phyloP scores from a whole-genome alignment of 1,140 invertebrate genomes.

The Formica exsecta region DNA sequence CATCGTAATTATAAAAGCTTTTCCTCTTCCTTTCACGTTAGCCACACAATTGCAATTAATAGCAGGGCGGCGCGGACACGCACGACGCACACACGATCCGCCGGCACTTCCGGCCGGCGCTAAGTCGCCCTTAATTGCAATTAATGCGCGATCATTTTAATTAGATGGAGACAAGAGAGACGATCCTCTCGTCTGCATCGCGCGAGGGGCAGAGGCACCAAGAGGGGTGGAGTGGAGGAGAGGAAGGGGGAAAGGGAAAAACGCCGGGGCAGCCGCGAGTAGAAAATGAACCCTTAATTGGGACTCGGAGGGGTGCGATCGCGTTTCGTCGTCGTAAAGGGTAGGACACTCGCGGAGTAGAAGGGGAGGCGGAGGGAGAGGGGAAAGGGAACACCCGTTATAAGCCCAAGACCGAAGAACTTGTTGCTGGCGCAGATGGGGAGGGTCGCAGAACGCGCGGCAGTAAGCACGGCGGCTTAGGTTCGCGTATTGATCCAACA shows the following conservation, averaged over 20 bases:
- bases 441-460: slow-evolving; percentile 51
- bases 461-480: slow-evolving; percentile 65
- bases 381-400: slow-evolving; percentile 65
- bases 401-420: slow-evolving; percentile 56
- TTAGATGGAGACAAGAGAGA: slow-evolving; percentile 56
- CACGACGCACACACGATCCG: slow-evolving; percentile 9
- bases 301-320: slow-evolving; percentile 31
- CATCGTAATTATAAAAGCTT: slow-evolving; percentile 5
- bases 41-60: slow-evolving; percentile 45
- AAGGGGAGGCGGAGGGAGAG: too few species aligned
- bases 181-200: slow-evolving; percentile 14
- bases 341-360: slow-evolving; percentile 6
- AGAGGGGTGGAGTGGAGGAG: too few species aligned
- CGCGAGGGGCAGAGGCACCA: neutral
- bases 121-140: slow-evolving; percentile 67
- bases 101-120: slow-evolving; percentile 20
- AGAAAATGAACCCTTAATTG: slow-evolving; percentile 66
- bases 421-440: slow-evolving; percentile 72
- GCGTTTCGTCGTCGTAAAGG: neutral
- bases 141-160: slow-evolving; percentile 67
- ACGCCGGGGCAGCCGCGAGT: slow-evolving; percentile 22
- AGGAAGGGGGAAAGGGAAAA: too few species aligned
- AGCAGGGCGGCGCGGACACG: slow-evolving; percentile 25
- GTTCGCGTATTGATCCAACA: slow-evolving; percentile 74
- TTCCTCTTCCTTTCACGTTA: slow-evolving; percentile 29